A percentile compares a stretch with the other conserved stretches of the same genome.
phyloP scores from a whole-genome alignment of 1,140 invertebrate genomes.

The Cydia pomonella region DNA sequence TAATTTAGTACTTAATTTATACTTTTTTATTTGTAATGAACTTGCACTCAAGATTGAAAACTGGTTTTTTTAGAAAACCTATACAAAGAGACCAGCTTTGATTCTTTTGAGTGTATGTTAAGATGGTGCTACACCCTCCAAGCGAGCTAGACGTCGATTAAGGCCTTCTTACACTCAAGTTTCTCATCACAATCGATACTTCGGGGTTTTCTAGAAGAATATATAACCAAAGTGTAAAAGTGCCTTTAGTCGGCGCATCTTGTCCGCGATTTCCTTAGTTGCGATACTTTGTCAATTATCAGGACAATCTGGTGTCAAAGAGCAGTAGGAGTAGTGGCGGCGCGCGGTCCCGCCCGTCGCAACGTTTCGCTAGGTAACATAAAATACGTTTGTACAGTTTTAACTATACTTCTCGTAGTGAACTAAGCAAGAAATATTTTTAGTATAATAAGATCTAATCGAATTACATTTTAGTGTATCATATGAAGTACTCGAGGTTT shows the following conservation, averaged over 20 bases:
- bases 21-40: conserved; percentile 9
- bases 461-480: conserved; percentile 77
- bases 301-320: background rate
- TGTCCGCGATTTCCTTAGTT: conserved; percentile 47
- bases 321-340: background rate
- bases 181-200: no score
- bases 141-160: background rate
- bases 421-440: conserved; percentile 77
- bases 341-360: background rate
- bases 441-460: conserved; percentile 79
- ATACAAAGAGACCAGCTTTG: background rate
- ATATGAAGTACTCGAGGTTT: conserved; percentile 66
- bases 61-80: background rate
- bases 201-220: no score
- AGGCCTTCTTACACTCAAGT: no score
- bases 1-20: conserved; percentile 20
- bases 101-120: conserved; percentile 12
- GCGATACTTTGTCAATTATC: conserved; percentile 22
- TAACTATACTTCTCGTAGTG: conserved; percentile 77
- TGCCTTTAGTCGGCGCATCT: conserved; percentile 38
- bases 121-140: conserved; percentile 29
- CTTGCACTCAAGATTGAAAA: background rate
- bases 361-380: conserved; percentile 54
- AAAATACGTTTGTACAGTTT: conserved; percentile 78
- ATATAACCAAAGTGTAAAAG: no score